phyloP scores from a whole-genome alignment of 2,797 vertebrate species.

The Simalia tracyae region DNA sequence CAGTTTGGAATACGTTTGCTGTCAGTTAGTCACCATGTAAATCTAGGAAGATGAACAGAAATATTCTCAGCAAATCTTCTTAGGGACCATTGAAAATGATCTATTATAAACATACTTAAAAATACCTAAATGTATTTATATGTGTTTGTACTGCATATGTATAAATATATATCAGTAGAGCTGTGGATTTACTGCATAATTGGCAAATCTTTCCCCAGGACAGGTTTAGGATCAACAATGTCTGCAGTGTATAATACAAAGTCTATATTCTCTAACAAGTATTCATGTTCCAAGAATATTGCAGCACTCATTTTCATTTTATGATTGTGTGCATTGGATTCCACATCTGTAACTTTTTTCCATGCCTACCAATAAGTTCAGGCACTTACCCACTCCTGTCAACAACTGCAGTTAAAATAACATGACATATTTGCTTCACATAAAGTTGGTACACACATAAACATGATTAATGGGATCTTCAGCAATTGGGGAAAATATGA shows the following conservation, averaged over 20 bases:
- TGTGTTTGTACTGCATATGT: not conserved
- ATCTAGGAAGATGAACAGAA: constrained; percentile 59
- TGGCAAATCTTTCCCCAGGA: not conserved
- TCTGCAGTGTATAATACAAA: not conserved
- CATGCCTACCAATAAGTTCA: not conserved
- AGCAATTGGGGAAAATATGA: not conserved
- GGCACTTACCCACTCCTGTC: not conserved
- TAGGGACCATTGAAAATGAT: constrained; percentile 53
- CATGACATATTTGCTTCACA: not conserved
- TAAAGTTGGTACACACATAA: not conserved
- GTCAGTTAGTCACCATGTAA: constrained; percentile 48
- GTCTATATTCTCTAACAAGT: not conserved
- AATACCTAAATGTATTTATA: constrained; percentile 1
- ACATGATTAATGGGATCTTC: not conserved
- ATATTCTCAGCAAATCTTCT: constrained; percentile 61
- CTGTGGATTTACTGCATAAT: not conserved
- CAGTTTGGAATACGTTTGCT: constrained; percentile 46
- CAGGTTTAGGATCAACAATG: not conserved
- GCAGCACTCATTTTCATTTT: not conserved
- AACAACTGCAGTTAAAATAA: not conserved
- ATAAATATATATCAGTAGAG: not conserved
- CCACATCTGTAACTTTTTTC: not conserved
- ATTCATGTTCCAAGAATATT: not conserved
- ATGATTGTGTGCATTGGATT: not conserved
- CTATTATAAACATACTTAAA: constrained; percentile 7